Conservation (phyloP, 2,797 vertebrate species). For the Pseudopleuronectes americanus region DNA sequence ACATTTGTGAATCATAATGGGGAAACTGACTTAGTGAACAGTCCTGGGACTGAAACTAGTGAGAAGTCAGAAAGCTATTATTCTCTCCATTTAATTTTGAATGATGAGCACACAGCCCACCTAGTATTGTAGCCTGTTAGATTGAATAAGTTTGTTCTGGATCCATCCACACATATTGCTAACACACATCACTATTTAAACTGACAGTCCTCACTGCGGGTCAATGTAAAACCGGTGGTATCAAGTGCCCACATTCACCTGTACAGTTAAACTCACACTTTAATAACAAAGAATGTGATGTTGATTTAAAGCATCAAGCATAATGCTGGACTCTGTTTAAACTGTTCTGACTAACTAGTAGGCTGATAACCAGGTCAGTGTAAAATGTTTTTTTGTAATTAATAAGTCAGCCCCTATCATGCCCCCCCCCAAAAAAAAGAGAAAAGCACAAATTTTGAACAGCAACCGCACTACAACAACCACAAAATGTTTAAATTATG, state of each 20-base stretch:
- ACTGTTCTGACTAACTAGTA: neutral
- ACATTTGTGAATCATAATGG: slow-evolving; percentile 78
- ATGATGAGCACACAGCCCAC: slow-evolving; percentile 28
- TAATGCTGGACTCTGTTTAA: neutral
- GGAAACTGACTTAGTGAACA: slow-evolving; percentile 52
- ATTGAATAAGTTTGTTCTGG: slow-evolving; percentile 7
- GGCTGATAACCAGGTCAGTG: neutral
- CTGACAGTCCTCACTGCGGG: neutral
- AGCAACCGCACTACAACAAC: neutral
- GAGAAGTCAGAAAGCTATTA: slow-evolving; percentile 43
- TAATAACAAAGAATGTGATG: neutral
- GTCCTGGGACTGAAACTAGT: slow-evolving; percentile 34
- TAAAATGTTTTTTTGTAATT: neutral
- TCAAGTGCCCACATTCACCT: neutral
- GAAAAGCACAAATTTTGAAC: neutral
- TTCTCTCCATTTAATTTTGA: slow-evolving; percentile 43
- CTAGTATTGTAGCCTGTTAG: slow-evolving; percentile 11
- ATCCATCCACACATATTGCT: neutral
- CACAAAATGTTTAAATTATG: neutral
- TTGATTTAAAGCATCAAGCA: neutral
- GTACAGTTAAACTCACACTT: neutral
- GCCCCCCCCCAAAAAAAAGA: too few species aligned
- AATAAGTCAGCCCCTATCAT: neutral
- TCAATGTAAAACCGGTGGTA: neutral
- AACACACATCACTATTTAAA: slow-evolving; percentile 8